Base-by-base conservation (phyloP, 2,888 invertebrate species). In the Calameuta idolon region DNA sequence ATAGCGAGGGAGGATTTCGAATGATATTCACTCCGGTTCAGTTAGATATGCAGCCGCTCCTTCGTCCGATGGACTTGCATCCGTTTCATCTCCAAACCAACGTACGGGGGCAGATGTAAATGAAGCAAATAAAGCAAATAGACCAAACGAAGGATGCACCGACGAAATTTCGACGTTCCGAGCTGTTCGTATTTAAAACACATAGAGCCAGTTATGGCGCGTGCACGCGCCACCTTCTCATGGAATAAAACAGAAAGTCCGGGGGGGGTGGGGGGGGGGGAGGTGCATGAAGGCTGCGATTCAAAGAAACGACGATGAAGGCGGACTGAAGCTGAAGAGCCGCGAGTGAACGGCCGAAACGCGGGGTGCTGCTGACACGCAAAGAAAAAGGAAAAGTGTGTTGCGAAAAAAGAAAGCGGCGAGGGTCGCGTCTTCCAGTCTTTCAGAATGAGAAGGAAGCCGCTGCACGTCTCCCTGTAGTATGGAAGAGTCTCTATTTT, bases 401-500 rank as follows among this genome's bases (percentile, higher is more conserved):
- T 35, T 77, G 76, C 33, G 75, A 69, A 73, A n/a, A 55, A 31
- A 31, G 31, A 68, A 35, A 33, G 2, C 34, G 37, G 31, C 23
- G 79, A 69, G 73, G 75, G 76, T 71, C 15, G 68, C 34, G 75
- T 76, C 73, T 77, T 77, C 76, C 33, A 3, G 33, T 33, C 33
- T 33, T 33, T 33, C 33, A 55, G 9, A 55, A 55, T 55, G 40
- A 23, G 9, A 55, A 55, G 40, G 40, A 55, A 55, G 40, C 40
- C 23, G 79, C 79, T 23, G 23, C 40, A 2, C 40, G 40, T 5
- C 40, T 55, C 23, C 1, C 23, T 55, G 3, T 3, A 35, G 5
- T 55, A 9, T 2, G 1, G 23, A 55, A 9, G 55, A 55, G 55
- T 9, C 75, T 77, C 33, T 31, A 77, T 81, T 83, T 85, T 84